These are phyloP conservation scores for Hoplostethus atlanticus DNA, from an alignment of 2,797 vertebrate species.

Conservation along the genomic window DNA sequence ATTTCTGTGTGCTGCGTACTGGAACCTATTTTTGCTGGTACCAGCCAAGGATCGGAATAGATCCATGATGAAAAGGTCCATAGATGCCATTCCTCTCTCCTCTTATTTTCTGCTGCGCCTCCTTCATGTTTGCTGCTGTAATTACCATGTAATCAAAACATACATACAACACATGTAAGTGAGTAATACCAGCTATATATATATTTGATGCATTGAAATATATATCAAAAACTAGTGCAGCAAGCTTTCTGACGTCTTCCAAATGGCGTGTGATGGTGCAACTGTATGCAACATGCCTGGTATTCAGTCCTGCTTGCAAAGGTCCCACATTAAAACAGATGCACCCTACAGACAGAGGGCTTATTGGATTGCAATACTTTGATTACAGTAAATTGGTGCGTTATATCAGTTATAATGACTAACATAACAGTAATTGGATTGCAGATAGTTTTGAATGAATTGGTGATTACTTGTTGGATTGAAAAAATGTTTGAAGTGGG, in stretches of 20 bases:
- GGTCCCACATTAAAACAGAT: constrained; percentile 22
- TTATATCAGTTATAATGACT: neutral
- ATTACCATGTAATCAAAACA: constrained; percentile 51
- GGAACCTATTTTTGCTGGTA: constrained; percentile 57
- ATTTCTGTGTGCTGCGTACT: constrained; percentile 12
- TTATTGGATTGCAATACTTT: neutral
- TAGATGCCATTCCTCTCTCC: constrained; percentile 34
- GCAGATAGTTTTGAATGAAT: constrained; percentile 18
- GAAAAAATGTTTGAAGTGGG: neutral
- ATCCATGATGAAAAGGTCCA: constrained; percentile 60
- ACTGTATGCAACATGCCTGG: constrained; percentile 29
- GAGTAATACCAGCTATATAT: constrained; percentile 45
- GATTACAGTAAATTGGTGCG: neutral
- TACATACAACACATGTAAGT: constrained; percentile 47
- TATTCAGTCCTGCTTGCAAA: neutral
- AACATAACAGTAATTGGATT: constrained; percentile 5
- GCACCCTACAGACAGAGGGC: neutral
- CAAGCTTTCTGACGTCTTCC: constrained; percentile 35
- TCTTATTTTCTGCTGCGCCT: constrained; percentile 32
- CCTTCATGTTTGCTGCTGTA: constrained; percentile 48
- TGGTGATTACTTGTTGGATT: constrained; percentile 18
- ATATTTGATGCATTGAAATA: constrained; percentile 38
- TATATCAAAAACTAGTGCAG: constrained; percentile 9
- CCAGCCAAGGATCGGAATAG: constrained; percentile 49
- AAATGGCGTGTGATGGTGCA: constrained; percentile 12